These are phyloP conservation scores for Peromyscus leucopus DNA, from an alignment of 2,113 vertebrate genomes.

Conservation along the genomic window DNA sequence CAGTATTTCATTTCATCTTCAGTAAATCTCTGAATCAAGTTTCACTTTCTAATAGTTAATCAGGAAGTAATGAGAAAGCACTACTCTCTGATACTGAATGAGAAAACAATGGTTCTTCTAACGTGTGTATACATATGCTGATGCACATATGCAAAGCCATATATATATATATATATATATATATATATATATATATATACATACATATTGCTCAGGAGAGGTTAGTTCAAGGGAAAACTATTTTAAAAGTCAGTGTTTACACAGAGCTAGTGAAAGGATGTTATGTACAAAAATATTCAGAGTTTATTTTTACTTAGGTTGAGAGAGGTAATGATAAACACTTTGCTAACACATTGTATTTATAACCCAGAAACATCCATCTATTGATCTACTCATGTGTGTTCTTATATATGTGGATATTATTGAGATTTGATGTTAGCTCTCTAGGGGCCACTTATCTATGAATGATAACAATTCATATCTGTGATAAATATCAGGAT, in stretches of 20 bases:
- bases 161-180: neutral
- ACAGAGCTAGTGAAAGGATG: neutral
- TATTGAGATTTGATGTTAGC: neutral
- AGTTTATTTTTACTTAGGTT: neutral
- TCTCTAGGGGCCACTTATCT: neutral
- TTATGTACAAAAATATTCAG: neutral
- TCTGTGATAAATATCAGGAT: neutral
- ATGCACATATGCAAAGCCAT: neutral
- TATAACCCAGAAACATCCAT: neutral
- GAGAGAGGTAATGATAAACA: neutral
- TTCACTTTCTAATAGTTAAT: neutral
- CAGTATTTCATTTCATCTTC: neutral
- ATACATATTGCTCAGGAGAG: neutral
- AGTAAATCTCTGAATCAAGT: neutral
- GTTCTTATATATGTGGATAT: neutral
- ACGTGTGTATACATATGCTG: accelerated
- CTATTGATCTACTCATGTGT: neutral
- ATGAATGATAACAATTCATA: neutral
- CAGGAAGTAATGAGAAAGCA: neutral
- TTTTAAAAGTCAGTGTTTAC: neutral
- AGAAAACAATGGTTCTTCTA: neutral
- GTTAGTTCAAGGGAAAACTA: neutral
- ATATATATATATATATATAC: too few species aligned
- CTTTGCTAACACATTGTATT: neutral
- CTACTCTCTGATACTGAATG: neutral